Base-by-base conservation (phyloP, 2,888 invertebrate species). In the Brachycybe producta region DNA sequence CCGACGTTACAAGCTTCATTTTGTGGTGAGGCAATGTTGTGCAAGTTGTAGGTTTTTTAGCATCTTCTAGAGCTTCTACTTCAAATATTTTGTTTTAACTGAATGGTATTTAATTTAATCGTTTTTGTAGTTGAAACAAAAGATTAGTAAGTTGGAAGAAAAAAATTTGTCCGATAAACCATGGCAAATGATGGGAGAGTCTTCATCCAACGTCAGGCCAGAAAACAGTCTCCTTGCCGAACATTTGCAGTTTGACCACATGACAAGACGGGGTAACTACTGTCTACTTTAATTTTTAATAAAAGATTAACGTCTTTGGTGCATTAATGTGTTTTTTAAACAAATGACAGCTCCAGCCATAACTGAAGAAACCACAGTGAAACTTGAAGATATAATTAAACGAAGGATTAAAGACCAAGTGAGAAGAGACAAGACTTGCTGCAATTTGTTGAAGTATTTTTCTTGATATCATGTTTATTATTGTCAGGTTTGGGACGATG, bases 171-270 rank as follows among this genome's bases (percentile, higher is more conserved):
- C 76, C 11, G 85, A 88, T 54, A 91, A 91, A 59, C 81, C 88
- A 0, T 98, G 97, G 97, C 88, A 91, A 62, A 67, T 95, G 39
- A 82, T 79, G 63, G 97, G 97, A 54, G 97, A 98, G 74, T 78
- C 88, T 0, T 75, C 76, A 51, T 87, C 81, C 0, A 69, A 73
- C 0, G 75, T 71, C 52, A 73, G 97, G 49, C 95, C 95, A 0
- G 82, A 86, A 65, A 92, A 97, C 70, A 91, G 94, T 1, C 69
- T 97, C 21, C 71, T 98, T 0, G 84, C 94, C 69, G 91, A 95
- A 69, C 78, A 86, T 52, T 75, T 97, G 0, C 85, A 91, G 62
- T 92, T 90, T 69, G 91, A 94, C 62, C 73, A 84, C 23, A 81
- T 82, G 0, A 73, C 79, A 1, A 74, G 85, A 61, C 85, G 87